phyloP scores from a whole-genome alignment of 2,888 invertebrate species.

The Brachypalpus laphriformis region DNA sequence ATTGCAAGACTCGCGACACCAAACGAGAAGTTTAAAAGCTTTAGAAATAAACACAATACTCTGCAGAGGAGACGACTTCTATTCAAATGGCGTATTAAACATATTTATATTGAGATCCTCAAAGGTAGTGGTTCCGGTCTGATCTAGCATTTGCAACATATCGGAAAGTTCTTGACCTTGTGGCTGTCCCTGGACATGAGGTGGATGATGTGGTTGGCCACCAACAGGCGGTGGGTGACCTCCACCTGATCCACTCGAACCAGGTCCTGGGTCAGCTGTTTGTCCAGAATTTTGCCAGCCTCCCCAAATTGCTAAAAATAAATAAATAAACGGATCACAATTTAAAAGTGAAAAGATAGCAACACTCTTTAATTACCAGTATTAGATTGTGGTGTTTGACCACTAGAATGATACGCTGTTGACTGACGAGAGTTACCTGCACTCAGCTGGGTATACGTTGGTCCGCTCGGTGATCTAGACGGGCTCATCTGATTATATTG shows the following conservation, averaged over 20 bases:
- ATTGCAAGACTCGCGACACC: slow-evolving; percentile 1
- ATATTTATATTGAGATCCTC: slow-evolving; percentile 95
- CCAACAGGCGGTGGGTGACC: slow-evolving; percentile 81
- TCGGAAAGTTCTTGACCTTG: slow-evolving; percentile 93
- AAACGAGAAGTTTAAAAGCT: slow-evolving; percentile 33
- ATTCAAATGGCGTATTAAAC: slow-evolving; percentile 93
- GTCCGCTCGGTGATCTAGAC: slow-evolving; percentile 91
- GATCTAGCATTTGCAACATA: slow-evolving; percentile 96
- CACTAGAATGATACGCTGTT: slow-evolving; percentile 83
- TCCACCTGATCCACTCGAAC: slow-evolving; percentile 83
- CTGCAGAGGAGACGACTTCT: slow-evolving; percentile 73
- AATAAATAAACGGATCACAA: slow-evolving; percentile 3
- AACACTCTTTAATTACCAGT: slow-evolving; percentile 42
- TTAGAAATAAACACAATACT: slow-evolving; percentile 5
- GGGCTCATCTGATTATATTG: slow-evolving; percentile 90
- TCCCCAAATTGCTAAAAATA: slow-evolving; percentile 89
- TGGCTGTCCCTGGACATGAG: slow-evolving; percentile 84
- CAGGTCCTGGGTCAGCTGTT: slow-evolving; percentile 83
- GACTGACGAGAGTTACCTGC: slow-evolving; percentile 86
- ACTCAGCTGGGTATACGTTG: slow-evolving; percentile 91
- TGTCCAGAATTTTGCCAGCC: slow-evolving; percentile 87
- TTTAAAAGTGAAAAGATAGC: neutral
- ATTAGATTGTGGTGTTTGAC: slow-evolving; percentile 77
- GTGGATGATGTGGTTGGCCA: slow-evolving; percentile 83
- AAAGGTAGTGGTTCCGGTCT: slow-evolving; percentile 91